Evolutionary conservation across 2,888 invertebrate genomes (phyloP), one percentile per base, ranked within the genome.

Genomic region (Poecilus cupreus): DNA sequence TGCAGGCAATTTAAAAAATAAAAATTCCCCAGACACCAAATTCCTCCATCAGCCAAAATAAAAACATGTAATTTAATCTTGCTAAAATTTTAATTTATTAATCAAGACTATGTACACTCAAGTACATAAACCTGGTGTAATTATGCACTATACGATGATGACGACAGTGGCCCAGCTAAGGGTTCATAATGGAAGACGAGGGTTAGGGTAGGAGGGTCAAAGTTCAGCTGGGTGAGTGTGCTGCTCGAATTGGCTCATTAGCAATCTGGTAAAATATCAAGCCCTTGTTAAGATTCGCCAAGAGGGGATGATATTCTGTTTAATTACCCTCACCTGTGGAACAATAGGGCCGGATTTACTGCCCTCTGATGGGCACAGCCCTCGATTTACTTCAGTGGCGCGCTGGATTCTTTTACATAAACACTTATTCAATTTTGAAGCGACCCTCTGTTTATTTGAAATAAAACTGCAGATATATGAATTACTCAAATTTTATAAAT

Each of bases 201-300:
- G 26, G 26, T 10, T 13, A 26, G n/a, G 11, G 8, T 60, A 3
- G 3, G 22, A 60, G 26, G 60, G 26, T 22, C 22, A 60, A 26
- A 26, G 26, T 60, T 60, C 3, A 26, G 8, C n/a, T 72, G 43
- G 70, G 10, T 3, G 5, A 37, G 3, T 43, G 39, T 70, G 22
- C 10, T 22, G 72, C 46, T 72, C 16, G 72, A 46, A 72, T 72
- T 72, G 72, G 46, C 72, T 72, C 72, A 72, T 72, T 72, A 72
- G 72, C 39, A 72, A 72, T 72, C 72, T 72, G 72, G 37, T 43
- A 46, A 72, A 72, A 72, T 72, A 72, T 72, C 72, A 72, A 72
- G 24, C 72, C 46, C 72, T 72, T 43, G 72, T 43, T 39, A 46
- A 46, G 46, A 22, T 46, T 24, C 72, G n/a, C 72, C 20, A 43